Conservation (phyloP, 2,888 invertebrate species). For the Nezara viridula region DNA sequence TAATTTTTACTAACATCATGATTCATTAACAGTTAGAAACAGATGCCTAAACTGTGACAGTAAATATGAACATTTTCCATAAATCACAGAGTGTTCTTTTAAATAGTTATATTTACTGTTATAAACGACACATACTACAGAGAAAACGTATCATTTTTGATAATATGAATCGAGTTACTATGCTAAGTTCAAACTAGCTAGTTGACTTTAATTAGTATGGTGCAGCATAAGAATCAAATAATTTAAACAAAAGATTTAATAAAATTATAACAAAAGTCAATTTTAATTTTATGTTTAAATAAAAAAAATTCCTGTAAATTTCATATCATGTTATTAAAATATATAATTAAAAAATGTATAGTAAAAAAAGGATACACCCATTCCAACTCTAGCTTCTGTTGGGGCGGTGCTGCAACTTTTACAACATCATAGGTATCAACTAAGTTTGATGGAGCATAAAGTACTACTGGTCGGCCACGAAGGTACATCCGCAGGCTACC, state of each 20-base stretch:
- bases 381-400: conserved; percentile 86
- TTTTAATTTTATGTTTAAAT: too few species aligned
- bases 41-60: background rate
- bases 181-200: too few species aligned
- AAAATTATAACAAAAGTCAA: too few species aligned
- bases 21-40: background rate
- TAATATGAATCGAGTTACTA: background rate
- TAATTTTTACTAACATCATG: background rate
- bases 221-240: too few species aligned
- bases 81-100: too few species aligned
- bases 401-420: conserved; percentile 85
- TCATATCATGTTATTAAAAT: too few species aligned
- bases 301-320: too few species aligned
- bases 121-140: too few species aligned
- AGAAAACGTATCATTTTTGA: background rate
- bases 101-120: too few species aligned
- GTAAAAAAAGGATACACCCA: conserved; percentile 82
- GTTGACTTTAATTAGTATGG: background rate
- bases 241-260: too few species aligned
- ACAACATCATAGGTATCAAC: conserved; percentile 81
- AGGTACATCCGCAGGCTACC: conserved; percentile 87
- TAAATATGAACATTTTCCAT: too few species aligned
- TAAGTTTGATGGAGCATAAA: conserved; percentile 81
- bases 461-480: conserved; percentile 83
- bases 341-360: too few species aligned